Conservation (phyloP, 2,888 invertebrate species). For the Griposia aprilina region DNA sequence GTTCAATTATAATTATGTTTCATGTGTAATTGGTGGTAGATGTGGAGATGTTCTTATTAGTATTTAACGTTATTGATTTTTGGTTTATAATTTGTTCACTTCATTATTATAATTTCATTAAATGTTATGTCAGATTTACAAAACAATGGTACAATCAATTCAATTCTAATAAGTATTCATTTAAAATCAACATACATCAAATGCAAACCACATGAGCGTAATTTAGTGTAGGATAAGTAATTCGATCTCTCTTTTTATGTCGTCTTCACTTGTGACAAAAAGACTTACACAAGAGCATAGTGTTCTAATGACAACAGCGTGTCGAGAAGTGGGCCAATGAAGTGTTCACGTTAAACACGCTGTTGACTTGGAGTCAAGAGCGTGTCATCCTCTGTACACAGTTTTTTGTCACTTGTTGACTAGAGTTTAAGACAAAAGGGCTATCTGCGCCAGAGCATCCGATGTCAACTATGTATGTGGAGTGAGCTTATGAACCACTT, state of each 20-base stretch:
- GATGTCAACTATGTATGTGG: constrained; percentile 15
- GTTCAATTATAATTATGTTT: constrained; percentile 64
- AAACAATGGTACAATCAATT: not conserved
- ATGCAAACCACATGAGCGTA: not conserved
- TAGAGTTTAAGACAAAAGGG: constrained; percentile 23
- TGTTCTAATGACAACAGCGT: constrained; percentile 28
- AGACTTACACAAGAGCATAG: constrained; percentile 34
- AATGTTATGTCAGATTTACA: constrained; percentile 27
- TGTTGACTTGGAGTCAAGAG: constrained; percentile 58
- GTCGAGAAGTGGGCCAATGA: constrained; percentile 64
- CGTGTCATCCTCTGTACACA: constrained; percentile 66
- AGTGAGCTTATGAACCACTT: constrained; percentile 2
- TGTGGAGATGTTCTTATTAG: constrained; percentile 28
- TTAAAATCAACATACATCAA: constrained; percentile 22
- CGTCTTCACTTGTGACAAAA: constrained; percentile 49
- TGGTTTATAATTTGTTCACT: constrained; percentile 16
- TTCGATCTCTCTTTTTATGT: constrained; percentile 26
- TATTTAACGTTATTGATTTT: constrained; percentile 30
- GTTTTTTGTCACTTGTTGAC: constrained; percentile 40
- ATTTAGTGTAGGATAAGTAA: constrained; percentile 15
- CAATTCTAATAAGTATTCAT: constrained; percentile 18
- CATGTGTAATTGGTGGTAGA: constrained; percentile 57
- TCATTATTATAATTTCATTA: constrained; percentile 24
- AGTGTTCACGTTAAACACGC: constrained; percentile 48
- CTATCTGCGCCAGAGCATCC: constrained; percentile 21